phyloP scores from a whole-genome alignment of 2,797 vertebrate genomes.

The Sebastolobus alascanus region DNA sequence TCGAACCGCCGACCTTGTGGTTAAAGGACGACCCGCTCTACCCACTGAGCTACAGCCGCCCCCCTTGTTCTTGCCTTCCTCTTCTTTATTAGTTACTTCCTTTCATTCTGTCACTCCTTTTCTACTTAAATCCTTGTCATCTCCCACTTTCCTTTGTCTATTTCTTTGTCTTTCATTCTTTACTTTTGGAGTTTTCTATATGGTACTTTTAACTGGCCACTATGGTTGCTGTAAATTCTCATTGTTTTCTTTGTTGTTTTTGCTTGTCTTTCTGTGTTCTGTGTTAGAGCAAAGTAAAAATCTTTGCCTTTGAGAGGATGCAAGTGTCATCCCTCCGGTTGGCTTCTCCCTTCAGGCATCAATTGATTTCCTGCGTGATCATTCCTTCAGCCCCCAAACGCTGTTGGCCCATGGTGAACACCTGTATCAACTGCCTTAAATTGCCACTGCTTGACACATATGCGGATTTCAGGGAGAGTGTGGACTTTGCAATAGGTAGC shows the following conservation, averaged over 20 bases:
- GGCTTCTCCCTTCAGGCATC: background rate
- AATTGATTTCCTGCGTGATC: slow-evolving; percentile 16
- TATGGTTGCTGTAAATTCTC: background rate
- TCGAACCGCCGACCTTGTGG: too few relatives aligned
- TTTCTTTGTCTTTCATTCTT: background rate
- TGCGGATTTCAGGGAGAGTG: background rate
- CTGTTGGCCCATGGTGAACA: background rate
- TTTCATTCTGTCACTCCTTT: background rate
- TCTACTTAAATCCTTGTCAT: background rate
- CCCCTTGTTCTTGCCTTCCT: background rate
- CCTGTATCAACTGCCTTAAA: background rate
- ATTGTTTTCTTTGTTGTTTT: background rate
- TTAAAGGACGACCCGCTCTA: too few relatives aligned
- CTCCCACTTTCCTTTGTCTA: too few relatives aligned
- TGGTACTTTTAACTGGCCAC: background rate
- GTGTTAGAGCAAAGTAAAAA: background rate
- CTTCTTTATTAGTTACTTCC: background rate
- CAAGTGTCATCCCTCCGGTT: background rate
- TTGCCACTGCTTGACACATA: background rate
- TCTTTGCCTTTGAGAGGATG: background rate
- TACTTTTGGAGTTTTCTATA: too few relatives aligned
- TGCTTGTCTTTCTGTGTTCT: background rate
- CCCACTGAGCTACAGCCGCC: too few relatives aligned
- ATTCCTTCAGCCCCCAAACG: background rate
- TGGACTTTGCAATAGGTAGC: background rate